Base-by-base conservation (phyloP, 2,797 vertebrate species). In the Columba guinea region DNA sequence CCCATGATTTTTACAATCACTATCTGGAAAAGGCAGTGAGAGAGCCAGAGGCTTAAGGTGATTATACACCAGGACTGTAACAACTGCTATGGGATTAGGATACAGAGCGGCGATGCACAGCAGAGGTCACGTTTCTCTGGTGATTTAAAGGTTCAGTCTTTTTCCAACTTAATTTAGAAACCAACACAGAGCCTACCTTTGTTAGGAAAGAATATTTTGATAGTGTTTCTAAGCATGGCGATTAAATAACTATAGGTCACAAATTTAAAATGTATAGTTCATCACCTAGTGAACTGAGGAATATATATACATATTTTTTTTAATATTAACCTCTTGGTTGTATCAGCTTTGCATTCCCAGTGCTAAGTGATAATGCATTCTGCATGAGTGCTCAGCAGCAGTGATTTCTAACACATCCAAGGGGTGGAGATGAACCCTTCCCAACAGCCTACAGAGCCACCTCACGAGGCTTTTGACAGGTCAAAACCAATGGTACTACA, bases 1-100 rank as follows among this genome's bases (percentile, higher is more conserved):
- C 39, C 84, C 90, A 97, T 93, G 94, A 93, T 93, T 97, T 97
- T 97, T 97, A 98, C 83, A 95, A 22, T 81, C 80, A 23, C 90
- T 92, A 78, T 94, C 87, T 95, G 85, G 77, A 90, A 96, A 95
- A 97, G 46, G 78, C 77, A 95, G 91, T 68, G 90, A 96, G 89
- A 90, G 73, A 34, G 53, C 79, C 60, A 91, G 0, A 76, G 94
- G 82, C 78, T 89, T 86, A 89, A 56, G 67, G 94, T 97, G 95
- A 97, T 95, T 94, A 95, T 89, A 92, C 5, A 17, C 1, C 55
- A 90, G 94, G 79, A 85, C 89, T 76, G 18, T 91, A 97, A 96
- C 76, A 93, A 94, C 88, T 76, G 46, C 89, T 89, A 46, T 59
- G 94, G 87, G 96, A 97, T 95, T 90, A 94, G 94, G 89, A 90